Evolutionary conservation across 53 echinoderm and acorn worm genomes (phyloP), one percentile per base, ranked within the genome.

Genomic region (Antedon mediterranea): DNA sequence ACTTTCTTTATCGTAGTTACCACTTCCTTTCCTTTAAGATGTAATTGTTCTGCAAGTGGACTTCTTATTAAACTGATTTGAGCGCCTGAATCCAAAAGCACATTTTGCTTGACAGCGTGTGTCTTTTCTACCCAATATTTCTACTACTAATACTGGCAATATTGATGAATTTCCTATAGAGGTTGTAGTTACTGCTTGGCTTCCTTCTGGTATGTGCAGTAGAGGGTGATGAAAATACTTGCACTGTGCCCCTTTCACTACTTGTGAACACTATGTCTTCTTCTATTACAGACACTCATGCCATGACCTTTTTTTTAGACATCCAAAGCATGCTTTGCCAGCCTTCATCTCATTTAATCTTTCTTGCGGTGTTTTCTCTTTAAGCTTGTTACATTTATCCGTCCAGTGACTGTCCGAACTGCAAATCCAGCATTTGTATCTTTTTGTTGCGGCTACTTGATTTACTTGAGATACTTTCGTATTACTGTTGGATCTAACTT

Each of bases 261-360:
- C 32, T 18, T 11, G 15, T 57, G 57, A 70, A 28, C 87, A 88
- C 37, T n/a, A n/a, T 72, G 72, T n/a, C 43, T 71, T 34, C 78
- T 78, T 30, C 73, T 74, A 5, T 72, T 82, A 43, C 85, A 88
- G 18, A 80, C 85, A 26, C 28, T 20, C 37, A 37, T 37, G 37
- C 37, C 11, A 11, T 37, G 37, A 37, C 37, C 91, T n/a, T 37
- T 57, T 83, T 71, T 88, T 91, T 23, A 91, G 84, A 77, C 91
- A 91, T 57, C 84, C 83, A 79, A 80, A 91, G 43, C 88, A 91
- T 0, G 81, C 88, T 14, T 79, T 34, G 4, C 81, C 85, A 0
- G 88, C 81, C 34, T 76, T 88, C 37, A 81, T 33, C 26, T 57
- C 30, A 31, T 83, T 41, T 28, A 78, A 34, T 4, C 91, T 30